Evolutionary conservation across 2,888 invertebrate species (phyloP).

Genomic region (Lycaena phlaeas): DNA sequence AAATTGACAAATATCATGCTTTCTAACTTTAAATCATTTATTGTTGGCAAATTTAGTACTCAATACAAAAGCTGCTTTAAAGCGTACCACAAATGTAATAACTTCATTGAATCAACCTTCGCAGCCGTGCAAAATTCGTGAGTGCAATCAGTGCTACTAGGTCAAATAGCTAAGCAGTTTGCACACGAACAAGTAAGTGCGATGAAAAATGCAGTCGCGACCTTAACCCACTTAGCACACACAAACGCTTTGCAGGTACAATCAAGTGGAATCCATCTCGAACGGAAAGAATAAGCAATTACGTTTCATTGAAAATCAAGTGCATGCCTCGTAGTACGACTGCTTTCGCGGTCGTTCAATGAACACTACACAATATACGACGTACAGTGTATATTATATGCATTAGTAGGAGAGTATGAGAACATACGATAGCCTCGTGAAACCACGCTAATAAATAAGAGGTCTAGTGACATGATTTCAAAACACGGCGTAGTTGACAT

Average conservation of each 20-base stretch:
- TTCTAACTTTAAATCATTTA: too few relatives aligned
- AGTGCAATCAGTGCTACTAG: conserved; percentile 17
- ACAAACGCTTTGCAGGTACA: conserved; percentile 22
- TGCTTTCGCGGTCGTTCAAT: conserved; percentile 8
- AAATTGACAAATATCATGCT: too few relatives aligned
- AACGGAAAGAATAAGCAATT: conserved; percentile 9
- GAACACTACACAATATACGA: too few relatives aligned
- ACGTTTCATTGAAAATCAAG: conserved; percentile 12
- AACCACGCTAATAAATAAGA: conserved; percentile 24
- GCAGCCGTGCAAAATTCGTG: conserved; percentile 17
- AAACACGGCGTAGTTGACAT: conserved; percentile 24
- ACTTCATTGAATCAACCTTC: conserved; percentile 1
- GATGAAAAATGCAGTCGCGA: conserved; percentile 53
- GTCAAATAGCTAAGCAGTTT: conserved; percentile 21
- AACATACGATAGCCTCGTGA: conserved; percentile 22
- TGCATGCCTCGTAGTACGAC: background rate
- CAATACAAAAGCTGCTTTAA: background rate
- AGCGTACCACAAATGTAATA: background rate
- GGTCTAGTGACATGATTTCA: conserved; percentile 31
- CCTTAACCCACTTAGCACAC: conserved; percentile 56
- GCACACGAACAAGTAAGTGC: conserved; percentile 26
- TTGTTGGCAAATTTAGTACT: background rate
- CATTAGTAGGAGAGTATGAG: too few relatives aligned
- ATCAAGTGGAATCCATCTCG: conserved; percentile 3
- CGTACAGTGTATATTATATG: too few relatives aligned